Percentiles rank a stretch among this genome's conserved stretches.
These are phyloP conservation scores for Clarias macrocephalus DNA, from an alignment of 2,113 vertebrate species.

Conservation along the genomic window DNA sequence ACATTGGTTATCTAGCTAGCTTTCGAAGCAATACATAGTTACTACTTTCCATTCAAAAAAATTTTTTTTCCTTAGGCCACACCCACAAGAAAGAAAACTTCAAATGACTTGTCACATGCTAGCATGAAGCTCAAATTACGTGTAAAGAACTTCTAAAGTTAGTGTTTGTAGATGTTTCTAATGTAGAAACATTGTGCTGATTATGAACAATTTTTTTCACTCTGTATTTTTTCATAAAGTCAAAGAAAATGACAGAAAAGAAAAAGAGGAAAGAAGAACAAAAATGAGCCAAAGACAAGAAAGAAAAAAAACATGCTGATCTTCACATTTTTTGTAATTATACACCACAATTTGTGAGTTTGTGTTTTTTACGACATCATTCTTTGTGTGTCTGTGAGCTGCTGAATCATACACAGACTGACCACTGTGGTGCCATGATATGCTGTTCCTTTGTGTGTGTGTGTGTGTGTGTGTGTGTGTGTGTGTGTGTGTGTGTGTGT, in stretches of 20 bases:
- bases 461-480: slow-evolving; percentile 24
- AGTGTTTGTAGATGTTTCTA: neutral
- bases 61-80: neutral
- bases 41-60: neutral
- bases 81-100: neutral
- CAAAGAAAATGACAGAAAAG: neutral
- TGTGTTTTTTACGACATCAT: slow-evolving; percentile 5
- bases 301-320: slow-evolving; percentile 36
- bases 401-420: slow-evolving; percentile 47
- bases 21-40: neutral
- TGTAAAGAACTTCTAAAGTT: neutral
- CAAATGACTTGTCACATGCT: neutral
- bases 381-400: slow-evolving; percentile 9
- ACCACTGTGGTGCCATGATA: slow-evolving; percentile 35
- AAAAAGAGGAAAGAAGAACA: neutral
- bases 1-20: neutral
- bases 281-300: slow-evolving; percentile 1
- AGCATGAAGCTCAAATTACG: neutral
- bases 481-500: slow-evolving; percentile 25
- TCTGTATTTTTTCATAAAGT: neutral
- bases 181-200: neutral
- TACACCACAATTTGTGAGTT: neutral
- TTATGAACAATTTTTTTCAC: neutral
- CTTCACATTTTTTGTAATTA: slow-evolving; percentile 18
- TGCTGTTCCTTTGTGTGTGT: neutral